Percentiles rank a stretch among this genome's conserved stretches.
These are phyloP conservation scores for Aricia agestis DNA, from an alignment of 1,140 invertebrate species.

Conservation along the genomic window DNA sequence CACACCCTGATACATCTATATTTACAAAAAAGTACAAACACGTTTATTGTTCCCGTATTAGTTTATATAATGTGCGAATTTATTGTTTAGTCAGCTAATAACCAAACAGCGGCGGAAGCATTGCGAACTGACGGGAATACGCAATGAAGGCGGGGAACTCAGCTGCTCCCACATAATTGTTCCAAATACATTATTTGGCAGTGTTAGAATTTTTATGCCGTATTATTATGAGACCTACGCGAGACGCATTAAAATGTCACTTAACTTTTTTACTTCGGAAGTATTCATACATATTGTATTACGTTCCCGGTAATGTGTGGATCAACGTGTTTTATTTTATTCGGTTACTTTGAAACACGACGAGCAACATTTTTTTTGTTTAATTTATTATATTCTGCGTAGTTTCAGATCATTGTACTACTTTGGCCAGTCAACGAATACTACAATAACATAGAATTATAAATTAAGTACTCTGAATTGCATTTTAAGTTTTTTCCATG, in stretches of 20 bases:
- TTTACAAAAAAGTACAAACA: slow-evolving; percentile 44
- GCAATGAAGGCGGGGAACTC: slow-evolving; percentile 18
- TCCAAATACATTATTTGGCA: neutral
- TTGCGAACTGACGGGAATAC: slow-evolving; percentile 26
- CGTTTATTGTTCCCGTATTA: slow-evolving; percentile 25
- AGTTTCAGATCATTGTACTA: too few species aligned
- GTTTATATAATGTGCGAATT: slow-evolving; percentile 23
- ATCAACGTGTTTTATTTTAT: neutral
- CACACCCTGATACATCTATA: slow-evolving; percentile 46
- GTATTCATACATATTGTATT: neutral
- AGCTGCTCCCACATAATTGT: slow-evolving; percentile 12
- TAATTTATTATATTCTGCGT: too few species aligned
- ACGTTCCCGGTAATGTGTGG: neutral
- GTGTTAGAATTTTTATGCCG: neutral
- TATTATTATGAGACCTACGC: neutral
- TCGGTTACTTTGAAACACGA: too few species aligned
- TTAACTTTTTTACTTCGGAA: neutral
- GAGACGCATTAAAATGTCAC: neutral
- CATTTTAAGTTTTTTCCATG: too few species aligned
- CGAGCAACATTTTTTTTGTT: too few species aligned
- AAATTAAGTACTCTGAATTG: too few species aligned
- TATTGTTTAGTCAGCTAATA: slow-evolving; percentile 25
- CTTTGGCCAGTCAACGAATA: too few species aligned
- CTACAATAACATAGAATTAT: too few species aligned
- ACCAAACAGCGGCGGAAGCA: slow-evolving; percentile 26